These are phyloP conservation scores for Patella depressa DNA, from an alignment of 2,888 invertebrate genomes.

Conservation along the genomic window DNA sequence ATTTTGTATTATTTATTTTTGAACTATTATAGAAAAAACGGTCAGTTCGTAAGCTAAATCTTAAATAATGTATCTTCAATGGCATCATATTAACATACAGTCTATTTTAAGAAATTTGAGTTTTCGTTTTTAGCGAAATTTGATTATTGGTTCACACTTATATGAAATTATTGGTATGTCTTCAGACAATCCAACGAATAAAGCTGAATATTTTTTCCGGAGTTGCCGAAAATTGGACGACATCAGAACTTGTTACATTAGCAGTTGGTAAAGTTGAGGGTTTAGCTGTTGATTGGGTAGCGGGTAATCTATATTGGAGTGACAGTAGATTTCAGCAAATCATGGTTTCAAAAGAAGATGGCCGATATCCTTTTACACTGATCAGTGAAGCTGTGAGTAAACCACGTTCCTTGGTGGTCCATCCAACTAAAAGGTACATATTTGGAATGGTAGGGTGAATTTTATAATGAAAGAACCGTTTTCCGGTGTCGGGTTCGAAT, in stretches of 20 bases:
- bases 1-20: too few species aligned
- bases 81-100: too few species aligned
- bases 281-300: slow-evolving; percentile 33
- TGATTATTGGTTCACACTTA: too few species aligned
- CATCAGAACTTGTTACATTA: background rate
- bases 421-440: slow-evolving; percentile 29
- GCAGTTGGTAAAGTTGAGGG: slow-evolving; percentile 2
- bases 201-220: background rate
- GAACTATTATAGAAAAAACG: too few species aligned
- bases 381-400: slow-evolving; percentile 24
- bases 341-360: slow-evolving; percentile 22
- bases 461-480: too few species aligned
- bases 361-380: slow-evolving; percentile 22
- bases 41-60: too few species aligned
- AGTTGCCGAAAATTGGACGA: slow-evolving; percentile 1
- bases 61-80: too few species aligned
- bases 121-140: too few species aligned
- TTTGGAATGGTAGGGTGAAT: too few species aligned
- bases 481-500: too few species aligned
- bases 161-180: background rate
- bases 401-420: slow-evolving; percentile 30
- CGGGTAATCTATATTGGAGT: slow-evolving; percentile 33
- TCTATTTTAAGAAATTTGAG: too few species aligned
- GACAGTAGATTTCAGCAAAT: slow-evolving; percentile 26
- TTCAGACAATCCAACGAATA: slow-evolving; percentile 13